These are phyloP conservation scores for Tauraco hartlaubi DNA, from an alignment of 2,797 vertebrate species.

Conservation along the genomic window DNA sequence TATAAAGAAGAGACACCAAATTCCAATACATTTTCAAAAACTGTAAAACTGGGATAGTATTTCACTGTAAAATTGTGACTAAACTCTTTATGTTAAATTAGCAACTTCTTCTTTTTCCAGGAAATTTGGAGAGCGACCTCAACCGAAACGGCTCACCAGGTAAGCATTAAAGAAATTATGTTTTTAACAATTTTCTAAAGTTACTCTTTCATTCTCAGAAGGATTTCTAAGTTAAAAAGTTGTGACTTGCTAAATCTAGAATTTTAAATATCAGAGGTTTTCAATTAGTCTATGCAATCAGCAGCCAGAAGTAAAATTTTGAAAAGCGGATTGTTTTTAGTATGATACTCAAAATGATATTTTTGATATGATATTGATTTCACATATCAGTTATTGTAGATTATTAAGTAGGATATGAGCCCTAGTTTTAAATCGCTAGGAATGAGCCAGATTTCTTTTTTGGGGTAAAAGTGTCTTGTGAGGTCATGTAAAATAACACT, in stretches of 20 bases:
- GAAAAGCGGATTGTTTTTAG: neutral
- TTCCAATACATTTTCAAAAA: neutral
- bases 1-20: neutral
- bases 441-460: neutral
- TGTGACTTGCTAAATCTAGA: neutral
- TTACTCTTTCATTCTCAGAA: neutral
- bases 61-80: slow-evolving; percentile 26
- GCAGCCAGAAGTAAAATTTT: neutral
- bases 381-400: neutral
- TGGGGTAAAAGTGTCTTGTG: neutral
- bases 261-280: neutral
- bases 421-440: neutral
- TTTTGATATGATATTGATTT: neutral
- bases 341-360: neutral
- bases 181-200: neutral
- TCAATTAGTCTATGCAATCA: neutral
- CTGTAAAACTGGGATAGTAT: neutral
- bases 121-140: slow-evolving; percentile 99
- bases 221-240: neutral
- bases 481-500: neutral
- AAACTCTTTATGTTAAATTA: slow-evolving; percentile 23
- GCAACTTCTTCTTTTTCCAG: slow-evolving; percentile 79
- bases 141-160: slow-evolving; percentile 98
- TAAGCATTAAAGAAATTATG: slow-evolving; percentile 73
- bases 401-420: neutral